Percentiles rank a stretch among this genome's conserved stretches.
phyloP scores from a whole-genome alignment of 2,888 invertebrate species.

The Teleiodes luculella region DNA sequence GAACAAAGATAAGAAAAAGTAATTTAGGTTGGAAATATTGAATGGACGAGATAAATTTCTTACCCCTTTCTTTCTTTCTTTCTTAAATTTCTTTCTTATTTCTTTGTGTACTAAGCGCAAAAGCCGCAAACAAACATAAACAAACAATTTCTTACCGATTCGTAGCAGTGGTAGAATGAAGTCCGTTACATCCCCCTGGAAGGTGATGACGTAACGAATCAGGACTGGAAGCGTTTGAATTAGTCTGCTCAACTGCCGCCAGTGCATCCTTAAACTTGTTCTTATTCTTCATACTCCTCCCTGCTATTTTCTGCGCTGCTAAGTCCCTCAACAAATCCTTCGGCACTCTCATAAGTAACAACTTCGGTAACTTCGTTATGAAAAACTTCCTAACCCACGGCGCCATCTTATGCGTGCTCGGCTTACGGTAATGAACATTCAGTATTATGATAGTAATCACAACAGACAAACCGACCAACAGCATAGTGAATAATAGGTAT shows the following conservation, averaged over 20 bases:
- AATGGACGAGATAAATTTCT: no score
- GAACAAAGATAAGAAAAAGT: no score
- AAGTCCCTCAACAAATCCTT: slow-evolving; percentile 89
- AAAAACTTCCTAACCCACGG: slow-evolving; percentile 94
- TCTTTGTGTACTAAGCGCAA: no score
- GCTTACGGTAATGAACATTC: slow-evolving; percentile 95
- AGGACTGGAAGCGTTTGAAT: slow-evolving; percentile 87
- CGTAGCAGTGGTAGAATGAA: slow-evolving; percentile 87
- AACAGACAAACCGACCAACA: slow-evolving; percentile 92
- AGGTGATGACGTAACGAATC: slow-evolving; percentile 84
- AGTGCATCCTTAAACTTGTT: slow-evolving; percentile 85
- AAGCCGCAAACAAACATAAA: background rate
- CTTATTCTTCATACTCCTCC: slow-evolving; percentile 79
- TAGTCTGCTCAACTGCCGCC: slow-evolving; percentile 84
- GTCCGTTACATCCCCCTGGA: slow-evolving; percentile 87
- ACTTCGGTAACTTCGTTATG: slow-evolving; percentile 89
- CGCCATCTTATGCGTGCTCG: slow-evolving; percentile 97
- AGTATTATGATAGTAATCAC: slow-evolving; percentile 94
- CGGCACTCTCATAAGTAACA: slow-evolving; percentile 92
- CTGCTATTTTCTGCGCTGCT: slow-evolving; percentile 88
- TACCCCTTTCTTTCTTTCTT: no score
- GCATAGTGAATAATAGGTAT: slow-evolving; percentile 95
- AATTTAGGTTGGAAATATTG: no score
- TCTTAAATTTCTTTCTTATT: no score
- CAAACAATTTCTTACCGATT: slow-evolving; percentile 72